phyloP scores from a whole-genome alignment of 2,113 vertebrate species.

The Connochaetes taurinus region DNA sequence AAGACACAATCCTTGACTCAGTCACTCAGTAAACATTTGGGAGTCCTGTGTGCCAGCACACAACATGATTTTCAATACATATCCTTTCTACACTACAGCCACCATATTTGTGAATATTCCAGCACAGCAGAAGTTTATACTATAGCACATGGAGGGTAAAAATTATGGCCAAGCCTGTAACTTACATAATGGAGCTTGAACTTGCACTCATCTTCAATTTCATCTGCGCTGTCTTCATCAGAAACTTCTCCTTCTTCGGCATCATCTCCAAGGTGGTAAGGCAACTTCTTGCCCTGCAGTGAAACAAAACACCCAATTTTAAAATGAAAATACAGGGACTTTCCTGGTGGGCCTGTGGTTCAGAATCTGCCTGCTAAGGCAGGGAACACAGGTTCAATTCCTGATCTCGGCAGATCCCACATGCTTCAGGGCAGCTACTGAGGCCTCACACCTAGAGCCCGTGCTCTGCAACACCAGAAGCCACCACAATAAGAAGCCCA shows the following conservation, averaged over 20 bases:
- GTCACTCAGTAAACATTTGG: background rate
- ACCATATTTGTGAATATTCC: background rate
- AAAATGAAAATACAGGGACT: background rate
- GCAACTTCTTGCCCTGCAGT: slow-evolving; percentile 93
- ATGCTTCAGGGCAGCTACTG: background rate
- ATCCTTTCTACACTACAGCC: background rate
- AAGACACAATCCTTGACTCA: background rate
- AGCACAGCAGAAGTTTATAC: background rate
- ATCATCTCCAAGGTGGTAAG: slow-evolving; percentile 90
- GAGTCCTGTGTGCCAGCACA: background rate
- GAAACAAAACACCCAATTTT: background rate
- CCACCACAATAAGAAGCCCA: background rate
- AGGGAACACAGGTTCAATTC: background rate
- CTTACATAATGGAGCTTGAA: slow-evolving; percentile 90
- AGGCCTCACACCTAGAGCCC: background rate
- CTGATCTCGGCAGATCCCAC: background rate
- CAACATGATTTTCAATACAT: background rate
- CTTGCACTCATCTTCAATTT: slow-evolving; percentile 98
- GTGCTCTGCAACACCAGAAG: background rate
- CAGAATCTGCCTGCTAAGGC: background rate
- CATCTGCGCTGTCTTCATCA: slow-evolving; percentile 97
- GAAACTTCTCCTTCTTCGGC: slow-evolving; percentile 98
- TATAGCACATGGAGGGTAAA: rapidly evolving
- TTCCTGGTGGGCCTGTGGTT: background rate
- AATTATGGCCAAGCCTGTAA: background rate